Evolutionary conservation across 1,140 invertebrate species (phyloP), one percentile per base, ranked within the genome.

Genomic region (Zaprionus camerounensis): DNA sequence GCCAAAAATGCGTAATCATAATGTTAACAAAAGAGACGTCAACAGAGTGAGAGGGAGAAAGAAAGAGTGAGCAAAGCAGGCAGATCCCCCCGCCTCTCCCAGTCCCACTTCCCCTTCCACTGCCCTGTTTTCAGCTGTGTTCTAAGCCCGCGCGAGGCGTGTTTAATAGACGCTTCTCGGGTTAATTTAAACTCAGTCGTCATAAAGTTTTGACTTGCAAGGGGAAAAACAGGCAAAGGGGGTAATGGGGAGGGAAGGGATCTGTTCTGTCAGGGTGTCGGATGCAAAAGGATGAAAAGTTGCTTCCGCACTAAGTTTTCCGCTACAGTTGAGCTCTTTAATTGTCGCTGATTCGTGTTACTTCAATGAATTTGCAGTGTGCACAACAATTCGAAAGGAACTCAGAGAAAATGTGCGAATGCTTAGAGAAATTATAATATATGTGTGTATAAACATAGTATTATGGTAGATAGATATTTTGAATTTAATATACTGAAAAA

Each of bases 1-100:
- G 62, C 69, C 68, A 78, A 85, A 83, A 71, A 53, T 75, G 75
- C 81, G 71, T 79, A 83, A 83, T 81, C 71, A 83, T 87, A 80
- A 87, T 71, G 34, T 69, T 20, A 46, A 51, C 28, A 68, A 24
- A 51, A 15, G n/a, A 57, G 36, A 67, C 11, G 17, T 1, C 2
- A 24, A 12, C 46, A n/a, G 2, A n/a, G 12, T 34, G 15, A 34
- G 36, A 5, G 5, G 44, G 44, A 24, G 24, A 28, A n/a, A 5
- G 13, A n/a, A 41, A 38, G 6, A 24, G 46, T 1, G 7, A 38
- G 13, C 17, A n/a, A 22, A 26, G 4, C 34, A 41, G 6, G 31
- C 28, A 34, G 9, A 34, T 34, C 9, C 31, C 31, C 31, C 31
- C 3, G 0, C 31, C 5, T 49, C 11, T 28, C 6, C 26, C 6